These are phyloP conservation scores for Thamnophis sirtalis DNA, from an alignment of 2,113 vertebrate species.

Conservation along the genomic window DNA sequence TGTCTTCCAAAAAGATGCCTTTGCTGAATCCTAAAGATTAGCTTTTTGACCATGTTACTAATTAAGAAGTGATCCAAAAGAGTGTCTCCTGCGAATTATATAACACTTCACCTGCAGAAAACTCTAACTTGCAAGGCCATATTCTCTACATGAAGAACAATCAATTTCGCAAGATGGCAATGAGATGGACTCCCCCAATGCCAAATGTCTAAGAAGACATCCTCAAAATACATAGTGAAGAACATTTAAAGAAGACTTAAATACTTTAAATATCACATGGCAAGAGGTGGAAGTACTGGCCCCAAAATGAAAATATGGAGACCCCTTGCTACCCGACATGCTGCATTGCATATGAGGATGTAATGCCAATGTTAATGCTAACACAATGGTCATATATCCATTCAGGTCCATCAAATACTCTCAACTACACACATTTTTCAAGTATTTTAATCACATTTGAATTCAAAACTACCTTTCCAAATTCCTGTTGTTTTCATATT, in stretches of 20 bases:
- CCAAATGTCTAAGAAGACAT: background rate
- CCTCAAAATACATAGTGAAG: background rate
- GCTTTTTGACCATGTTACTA: background rate
- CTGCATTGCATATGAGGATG: background rate
- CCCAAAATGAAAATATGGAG: background rate
- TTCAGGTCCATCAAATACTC: background rate
- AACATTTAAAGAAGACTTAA: background rate
- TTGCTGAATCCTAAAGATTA: background rate
- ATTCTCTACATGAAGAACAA: background rate
- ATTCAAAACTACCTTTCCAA: background rate
- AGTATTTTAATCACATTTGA: background rate
- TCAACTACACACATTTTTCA: background rate
- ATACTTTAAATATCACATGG: background rate
- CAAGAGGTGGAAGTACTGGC: background rate
- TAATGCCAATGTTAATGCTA: background rate
- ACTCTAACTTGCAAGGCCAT: background rate
- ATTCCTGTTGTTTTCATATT: background rate
- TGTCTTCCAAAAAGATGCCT: background rate
- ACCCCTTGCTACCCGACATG: background rate
- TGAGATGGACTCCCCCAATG: background rate
- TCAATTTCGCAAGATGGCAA: background rate
- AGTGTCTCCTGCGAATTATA: background rate
- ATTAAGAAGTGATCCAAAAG: background rate
- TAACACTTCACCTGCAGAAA: background rate
- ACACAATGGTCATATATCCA: background rate